Evolutionary conservation across 37 sponge, comb jelly and placozoan genomes (phyloP).

Genomic region (Cladorhizidae sp.): DNA sequence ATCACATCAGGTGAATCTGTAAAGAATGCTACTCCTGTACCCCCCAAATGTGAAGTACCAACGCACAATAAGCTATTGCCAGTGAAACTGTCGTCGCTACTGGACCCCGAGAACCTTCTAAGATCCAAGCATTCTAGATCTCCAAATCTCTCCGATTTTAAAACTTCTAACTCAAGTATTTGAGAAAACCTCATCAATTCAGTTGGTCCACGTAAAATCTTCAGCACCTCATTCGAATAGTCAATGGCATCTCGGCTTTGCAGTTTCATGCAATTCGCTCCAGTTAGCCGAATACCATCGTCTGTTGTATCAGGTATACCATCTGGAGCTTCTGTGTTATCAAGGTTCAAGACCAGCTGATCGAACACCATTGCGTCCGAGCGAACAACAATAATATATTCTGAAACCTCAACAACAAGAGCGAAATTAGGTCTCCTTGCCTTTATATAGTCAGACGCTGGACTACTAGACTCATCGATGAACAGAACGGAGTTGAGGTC

Average conservation of each 20-base stretch:
- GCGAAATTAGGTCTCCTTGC: background rate
- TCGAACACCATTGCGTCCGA: no score
- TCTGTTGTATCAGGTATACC: background rate
- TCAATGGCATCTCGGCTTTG: background rate
- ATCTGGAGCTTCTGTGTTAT: conserved; percentile 9
- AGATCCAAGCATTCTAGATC: background rate
- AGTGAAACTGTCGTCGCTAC: background rate
- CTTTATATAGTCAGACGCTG: background rate
- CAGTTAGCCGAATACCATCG: background rate
- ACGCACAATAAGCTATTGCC: background rate
- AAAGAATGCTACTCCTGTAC: conserved; percentile 1
- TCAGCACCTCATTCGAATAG: background rate
- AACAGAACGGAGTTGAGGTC: background rate
- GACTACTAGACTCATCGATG: background rate
- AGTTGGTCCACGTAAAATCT: background rate
- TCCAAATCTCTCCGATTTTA: no score
- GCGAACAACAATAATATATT: background rate
- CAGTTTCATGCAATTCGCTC: background rate
- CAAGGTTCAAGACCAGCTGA: conserved; percentile 9
- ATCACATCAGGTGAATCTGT: background rate
- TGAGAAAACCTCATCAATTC: background rate
- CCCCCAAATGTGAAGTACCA: background rate
- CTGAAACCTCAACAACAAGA: background rate
- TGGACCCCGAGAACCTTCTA: background rate
- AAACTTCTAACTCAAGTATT: background rate